Conservation (phyloP, 2,888 invertebrate species). For the Latrodectus elegans region DNA sequence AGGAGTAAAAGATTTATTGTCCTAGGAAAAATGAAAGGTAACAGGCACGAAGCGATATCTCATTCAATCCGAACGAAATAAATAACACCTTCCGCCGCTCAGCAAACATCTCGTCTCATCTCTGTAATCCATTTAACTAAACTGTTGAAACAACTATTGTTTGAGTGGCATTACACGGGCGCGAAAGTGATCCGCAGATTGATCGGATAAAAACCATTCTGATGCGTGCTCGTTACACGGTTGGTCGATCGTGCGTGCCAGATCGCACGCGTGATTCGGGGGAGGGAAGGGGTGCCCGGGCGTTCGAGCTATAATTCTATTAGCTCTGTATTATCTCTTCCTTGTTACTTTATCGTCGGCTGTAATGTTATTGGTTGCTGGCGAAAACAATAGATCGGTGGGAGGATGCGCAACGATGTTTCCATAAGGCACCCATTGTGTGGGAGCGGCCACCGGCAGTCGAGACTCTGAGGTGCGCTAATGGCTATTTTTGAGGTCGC, state of each 20-base stretch:
- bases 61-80: no score
- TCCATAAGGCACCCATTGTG: conserved; percentile 33
- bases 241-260: neutral
- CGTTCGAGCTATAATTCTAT: neutral
- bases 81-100: no score
- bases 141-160: neutral
- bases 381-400: no score
- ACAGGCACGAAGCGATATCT: no score
- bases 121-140: neutral
- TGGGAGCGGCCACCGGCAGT: conserved; percentile 40
- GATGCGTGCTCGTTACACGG: neutral
- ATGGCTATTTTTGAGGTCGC: conserved; percentile 33
- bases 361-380: no score
- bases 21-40: no score
- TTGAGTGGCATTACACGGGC: neutral
- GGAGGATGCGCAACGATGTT: neutral
- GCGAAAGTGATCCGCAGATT: neutral
- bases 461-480: conserved; percentile 7
- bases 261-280: neutral
- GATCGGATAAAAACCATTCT: neutral
- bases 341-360: no score
- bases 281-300: neutral
- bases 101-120: neutral
- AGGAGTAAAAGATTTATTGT: no score
- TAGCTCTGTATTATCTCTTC: no score